Evolutionary conservation across 2,888 invertebrate genomes (phyloP).

Genomic region (Neoitamus cyanurus): DNA sequence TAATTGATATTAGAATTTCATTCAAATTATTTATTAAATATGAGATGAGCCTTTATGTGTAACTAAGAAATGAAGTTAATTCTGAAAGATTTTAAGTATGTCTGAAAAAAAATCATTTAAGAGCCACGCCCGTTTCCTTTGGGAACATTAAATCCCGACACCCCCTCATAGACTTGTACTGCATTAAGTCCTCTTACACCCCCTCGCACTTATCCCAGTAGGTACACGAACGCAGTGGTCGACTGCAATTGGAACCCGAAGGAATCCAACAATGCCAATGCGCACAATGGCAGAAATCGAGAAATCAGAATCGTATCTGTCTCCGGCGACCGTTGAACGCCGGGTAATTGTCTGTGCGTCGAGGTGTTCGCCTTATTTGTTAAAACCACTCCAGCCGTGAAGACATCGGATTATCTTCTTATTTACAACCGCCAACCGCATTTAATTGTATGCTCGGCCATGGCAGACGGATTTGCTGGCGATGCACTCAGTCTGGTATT

Average conservation of each 20-base stretch:
- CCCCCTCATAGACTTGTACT: too few species aligned
- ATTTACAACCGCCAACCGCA: constrained; percentile 44
- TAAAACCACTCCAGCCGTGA: constrained; percentile 42
- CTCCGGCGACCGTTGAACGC: background rate
- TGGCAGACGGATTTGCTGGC: constrained; percentile 33
- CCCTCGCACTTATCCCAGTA: too few species aligned
- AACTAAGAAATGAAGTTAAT: too few species aligned
- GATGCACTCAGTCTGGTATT: constrained; percentile 39
- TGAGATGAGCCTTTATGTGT: too few species aligned
- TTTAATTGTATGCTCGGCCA: constrained; percentile 38
- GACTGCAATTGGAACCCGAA: background rate
- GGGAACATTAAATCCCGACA: too few species aligned
- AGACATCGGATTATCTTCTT: constrained; percentile 45
- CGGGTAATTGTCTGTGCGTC: constrained; percentile 27
- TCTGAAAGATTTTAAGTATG: too few species aligned
- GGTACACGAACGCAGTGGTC: background rate
- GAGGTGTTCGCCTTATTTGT: constrained; percentile 44
- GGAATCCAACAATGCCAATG: background rate
- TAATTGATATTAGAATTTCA: too few species aligned
- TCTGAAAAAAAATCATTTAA: too few species aligned
- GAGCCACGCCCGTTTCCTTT: too few species aligned
- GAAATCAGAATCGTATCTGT: constrained; percentile 24
- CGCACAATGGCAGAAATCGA: constrained; percentile 3
- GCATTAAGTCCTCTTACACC: background rate
- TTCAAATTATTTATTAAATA: too few species aligned